Evolutionary conservation across 2,888 invertebrate genomes (phyloP).

Genomic region (Auanema freiburgensis): DNA sequence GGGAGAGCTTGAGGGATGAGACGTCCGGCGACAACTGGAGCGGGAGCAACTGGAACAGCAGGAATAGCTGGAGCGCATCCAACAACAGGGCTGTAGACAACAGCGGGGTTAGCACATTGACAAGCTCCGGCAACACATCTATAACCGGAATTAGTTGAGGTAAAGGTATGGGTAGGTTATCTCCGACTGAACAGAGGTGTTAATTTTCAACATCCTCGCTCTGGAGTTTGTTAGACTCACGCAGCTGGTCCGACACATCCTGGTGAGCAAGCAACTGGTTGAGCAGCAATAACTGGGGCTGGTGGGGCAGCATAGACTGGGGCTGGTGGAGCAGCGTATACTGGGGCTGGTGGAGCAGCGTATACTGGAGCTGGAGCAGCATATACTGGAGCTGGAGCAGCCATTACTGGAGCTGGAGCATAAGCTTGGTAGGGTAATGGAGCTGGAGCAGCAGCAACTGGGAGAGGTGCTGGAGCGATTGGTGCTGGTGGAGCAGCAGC

Average conservation of each 20-base stretch:
- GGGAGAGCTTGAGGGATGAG: constrained; percentile 58
- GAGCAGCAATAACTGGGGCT: constrained; percentile 35
- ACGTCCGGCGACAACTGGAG: constrained; percentile 58
- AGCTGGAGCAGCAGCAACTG: constrained; percentile 20
- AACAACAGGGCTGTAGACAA: constrained; percentile 47
- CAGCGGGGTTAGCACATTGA: constrained; percentile 49
- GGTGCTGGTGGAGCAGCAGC: constrained; percentile 31
- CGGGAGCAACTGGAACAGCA: constrained; percentile 36
- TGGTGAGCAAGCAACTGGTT: constrained; percentile 39
- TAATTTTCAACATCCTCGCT: constrained; percentile 7
- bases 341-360: constrained; percentile 21
- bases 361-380: constrained; percentile 31
- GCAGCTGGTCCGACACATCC: constrained; percentile 43
- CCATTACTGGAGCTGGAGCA: constrained; percentile 1
- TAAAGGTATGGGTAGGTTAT: too few species aligned
- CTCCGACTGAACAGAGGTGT: too few species aligned
- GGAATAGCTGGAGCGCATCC: constrained; percentile 41
- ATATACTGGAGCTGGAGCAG: constrained; percentile 35
- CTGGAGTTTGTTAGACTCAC: constrained; percentile 18
- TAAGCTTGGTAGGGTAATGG: constrained; percentile 2
- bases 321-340: constrained; percentile 23
- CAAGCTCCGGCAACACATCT: constrained; percentile 55
- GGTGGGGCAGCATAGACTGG: constrained; percentile 32
- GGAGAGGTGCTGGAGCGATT: constrained; percentile 22
- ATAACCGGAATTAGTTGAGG: constrained; percentile 13